Conservation (phyloP, 37 sponge, comb jelly and placozoan genomes). For the Cladorhizidae sp. region DNA sequence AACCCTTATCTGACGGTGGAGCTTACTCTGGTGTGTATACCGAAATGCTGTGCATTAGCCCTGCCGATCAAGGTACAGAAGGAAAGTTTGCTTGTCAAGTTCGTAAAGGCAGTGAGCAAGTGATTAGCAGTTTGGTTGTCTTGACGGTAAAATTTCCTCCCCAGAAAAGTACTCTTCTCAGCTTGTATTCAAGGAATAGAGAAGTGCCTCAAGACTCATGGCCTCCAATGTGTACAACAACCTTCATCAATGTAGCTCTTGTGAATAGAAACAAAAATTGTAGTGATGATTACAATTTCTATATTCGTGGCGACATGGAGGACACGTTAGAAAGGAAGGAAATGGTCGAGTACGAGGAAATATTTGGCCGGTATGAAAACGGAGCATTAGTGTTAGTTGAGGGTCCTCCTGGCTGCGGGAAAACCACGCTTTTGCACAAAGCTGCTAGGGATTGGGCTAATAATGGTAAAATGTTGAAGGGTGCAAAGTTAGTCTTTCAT, state of each 20-base stretch:
- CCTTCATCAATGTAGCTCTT: slow-evolving; percentile 13
- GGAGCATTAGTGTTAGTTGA: slow-evolving; percentile 7
- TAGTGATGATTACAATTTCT: neutral
- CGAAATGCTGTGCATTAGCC: neutral
- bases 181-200: neutral
- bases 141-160: neutral
- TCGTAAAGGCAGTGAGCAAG: neutral
- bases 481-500: neutral
- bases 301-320: neutral
- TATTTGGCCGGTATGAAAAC: neutral
- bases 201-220: slow-evolving; percentile 16
- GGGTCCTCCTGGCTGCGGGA: slow-evolving; percentile 31
- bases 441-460: slow-evolving; percentile 21
- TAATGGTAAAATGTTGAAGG: neutral
- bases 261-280: neutral
- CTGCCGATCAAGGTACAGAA: neutral
- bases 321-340: slow-evolving; percentile 4
- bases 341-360: neutral
- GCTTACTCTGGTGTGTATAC: neutral
- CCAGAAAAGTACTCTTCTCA: neutral
- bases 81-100: neutral
- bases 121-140: neutral
- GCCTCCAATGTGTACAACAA: neutral
- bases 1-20: neutral
- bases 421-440: slow-evolving; percentile 30